phyloP scores from a whole-genome alignment of 2,888 invertebrate genomes.

The Torymus texanus region DNA sequence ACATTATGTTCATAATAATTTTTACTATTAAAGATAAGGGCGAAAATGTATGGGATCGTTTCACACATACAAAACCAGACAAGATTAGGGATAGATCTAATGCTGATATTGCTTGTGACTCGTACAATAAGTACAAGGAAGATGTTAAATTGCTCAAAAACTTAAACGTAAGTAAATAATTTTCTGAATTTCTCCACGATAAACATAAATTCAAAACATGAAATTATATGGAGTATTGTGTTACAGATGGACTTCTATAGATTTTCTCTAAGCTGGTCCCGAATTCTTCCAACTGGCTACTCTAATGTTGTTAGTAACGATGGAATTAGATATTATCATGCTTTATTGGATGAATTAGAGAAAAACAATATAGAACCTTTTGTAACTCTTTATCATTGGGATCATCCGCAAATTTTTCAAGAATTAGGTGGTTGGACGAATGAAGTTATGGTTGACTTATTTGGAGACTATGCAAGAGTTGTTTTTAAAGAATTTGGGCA shows the following conservation, averaged over 20 bases:
- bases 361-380: conserved; percentile 76
- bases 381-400: conserved; percentile 81
- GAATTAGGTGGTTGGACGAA: conserved; percentile 82
- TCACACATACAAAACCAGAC: conserved; percentile 76
- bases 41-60: conserved; percentile 80
- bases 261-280: background rate
- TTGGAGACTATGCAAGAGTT: conserved; percentile 79
- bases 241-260: conserved; percentile 72
- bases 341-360: background rate
- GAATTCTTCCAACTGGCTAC: too few species aligned
- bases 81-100: conserved; percentile 78
- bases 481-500: conserved; percentile 58
- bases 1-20: background rate
- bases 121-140: conserved; percentile 81
- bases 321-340: background rate
- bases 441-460: conserved; percentile 78
- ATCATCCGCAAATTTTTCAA: conserved; percentile 79
- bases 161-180: conserved; percentile 34
- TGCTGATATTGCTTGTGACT: conserved; percentile 83
- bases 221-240: too few species aligned
- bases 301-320: background rate
- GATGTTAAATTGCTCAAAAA: conserved; percentile 60
- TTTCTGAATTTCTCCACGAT: too few species aligned
- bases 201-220: too few species aligned
- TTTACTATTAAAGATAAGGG: conserved; percentile 77